A percentile compares a stretch with the other conserved stretches of the same genome.
These are phyloP conservation scores for Cataglyphis hispanica DNA, from an alignment of 1,140 invertebrate species.

Conservation along the genomic window DNA sequence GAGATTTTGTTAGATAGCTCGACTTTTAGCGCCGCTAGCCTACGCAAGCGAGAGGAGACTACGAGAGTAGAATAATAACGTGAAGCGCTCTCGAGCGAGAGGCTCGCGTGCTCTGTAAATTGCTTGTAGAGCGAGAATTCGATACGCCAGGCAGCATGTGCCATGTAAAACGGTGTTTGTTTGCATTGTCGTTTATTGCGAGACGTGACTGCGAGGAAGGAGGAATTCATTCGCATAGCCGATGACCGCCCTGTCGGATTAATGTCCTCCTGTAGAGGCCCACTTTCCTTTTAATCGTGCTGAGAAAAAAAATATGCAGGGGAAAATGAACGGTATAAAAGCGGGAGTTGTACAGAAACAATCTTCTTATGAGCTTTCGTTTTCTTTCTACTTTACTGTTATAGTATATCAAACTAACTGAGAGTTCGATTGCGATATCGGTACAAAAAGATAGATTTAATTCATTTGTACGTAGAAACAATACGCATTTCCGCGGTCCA, in stretches of 20 bases:
- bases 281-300: neutral
- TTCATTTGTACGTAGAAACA: neutral
- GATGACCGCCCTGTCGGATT: constrained; percentile 46
- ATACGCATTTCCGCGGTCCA: neutral
- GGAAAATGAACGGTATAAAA: neutral
- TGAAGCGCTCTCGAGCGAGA: constrained; percentile 26
- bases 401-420: neutral
- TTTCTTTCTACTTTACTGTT: neutral
- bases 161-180: constrained; percentile 60
- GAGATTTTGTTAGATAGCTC: constrained; percentile 37
- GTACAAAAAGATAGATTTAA: neutral
- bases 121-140: constrained; percentile 57
- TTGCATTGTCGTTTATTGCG: constrained; percentile 64
- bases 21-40: constrained; percentile 38
- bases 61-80: constrained; percentile 57
- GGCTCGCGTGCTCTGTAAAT: constrained; percentile 43
- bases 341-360: neutral
- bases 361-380: neutral
- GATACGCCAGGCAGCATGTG: constrained; percentile 50
- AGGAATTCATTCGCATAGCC: constrained; percentile 56
- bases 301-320: neutral
- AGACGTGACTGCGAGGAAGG: constrained; percentile 40
- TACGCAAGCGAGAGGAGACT: constrained; percentile 5
- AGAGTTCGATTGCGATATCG: neutral
- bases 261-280: constrained; percentile 14